phyloP scores from a whole-genome alignment of 2,113 vertebrate genomes.

The Alouatta palliata region DNA sequence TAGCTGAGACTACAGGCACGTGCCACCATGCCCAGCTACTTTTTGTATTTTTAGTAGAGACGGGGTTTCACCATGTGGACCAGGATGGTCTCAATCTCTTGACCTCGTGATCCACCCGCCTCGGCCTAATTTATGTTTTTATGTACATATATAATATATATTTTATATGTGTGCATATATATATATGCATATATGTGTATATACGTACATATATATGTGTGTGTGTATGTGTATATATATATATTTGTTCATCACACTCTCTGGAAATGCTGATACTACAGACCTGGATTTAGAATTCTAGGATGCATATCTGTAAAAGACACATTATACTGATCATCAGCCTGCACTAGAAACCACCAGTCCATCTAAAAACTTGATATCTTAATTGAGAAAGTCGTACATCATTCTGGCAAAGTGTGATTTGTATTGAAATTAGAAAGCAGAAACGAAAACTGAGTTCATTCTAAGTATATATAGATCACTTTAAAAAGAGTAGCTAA shows the following conservation, averaged over 20 bases:
- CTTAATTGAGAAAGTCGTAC: not conserved
- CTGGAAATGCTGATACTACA: not conserved
- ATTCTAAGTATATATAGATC: not conserved
- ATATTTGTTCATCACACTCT: not conserved
- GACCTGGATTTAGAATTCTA: not conserved
- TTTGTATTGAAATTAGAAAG: slow-evolving; percentile 26
- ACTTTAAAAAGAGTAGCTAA: not conserved
- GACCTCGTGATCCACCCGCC: too few species aligned
- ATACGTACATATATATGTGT: too few species aligned
- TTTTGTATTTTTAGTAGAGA: too few species aligned
- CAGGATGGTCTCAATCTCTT: too few species aligned
- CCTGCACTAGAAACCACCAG: not conserved
- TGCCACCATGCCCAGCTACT: too few species aligned
- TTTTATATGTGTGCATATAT: too few species aligned
- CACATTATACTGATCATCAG: not conserved
- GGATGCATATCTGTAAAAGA: not conserved
- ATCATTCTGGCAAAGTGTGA: not conserved
- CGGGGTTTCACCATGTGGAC: too few species aligned
- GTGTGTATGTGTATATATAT: not conserved
- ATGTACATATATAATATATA: not conserved
- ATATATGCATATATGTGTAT: not conserved
- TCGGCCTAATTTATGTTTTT: too few species aligned
- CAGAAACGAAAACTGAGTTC: not conserved
- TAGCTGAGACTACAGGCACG: too few species aligned
- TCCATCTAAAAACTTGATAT: not conserved